Evolutionary conservation across 2,888 invertebrate genomes (phyloP).

Genomic region (Thera britannica): DNA sequence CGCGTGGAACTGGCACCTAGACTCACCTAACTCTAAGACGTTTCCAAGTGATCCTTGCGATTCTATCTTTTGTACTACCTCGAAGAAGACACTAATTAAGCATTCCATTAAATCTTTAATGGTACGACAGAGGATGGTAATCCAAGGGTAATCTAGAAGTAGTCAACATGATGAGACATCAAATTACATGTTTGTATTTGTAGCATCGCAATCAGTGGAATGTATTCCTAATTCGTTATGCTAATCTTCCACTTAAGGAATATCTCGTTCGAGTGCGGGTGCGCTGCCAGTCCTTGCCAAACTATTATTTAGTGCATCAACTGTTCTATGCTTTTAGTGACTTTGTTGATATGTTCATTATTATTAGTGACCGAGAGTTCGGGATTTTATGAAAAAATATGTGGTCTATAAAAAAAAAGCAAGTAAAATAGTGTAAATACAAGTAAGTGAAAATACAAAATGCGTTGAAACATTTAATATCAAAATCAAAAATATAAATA

Average conservation of each 20-base stretch:
- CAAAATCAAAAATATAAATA: background rate
- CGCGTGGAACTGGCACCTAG: too few species aligned
- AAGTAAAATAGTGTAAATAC: background rate
- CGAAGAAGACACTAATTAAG: too few species aligned
- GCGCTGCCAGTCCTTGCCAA: background rate
- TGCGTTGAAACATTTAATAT: background rate
- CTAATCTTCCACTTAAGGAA: slow-evolving; percentile 38
- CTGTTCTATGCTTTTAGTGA: background rate
- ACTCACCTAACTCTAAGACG: too few species aligned
- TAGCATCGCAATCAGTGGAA: slow-evolving; percentile 3
- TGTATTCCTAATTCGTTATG: slow-evolving; percentile 17
- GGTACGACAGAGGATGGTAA: too few species aligned
- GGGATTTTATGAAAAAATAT: background rate
- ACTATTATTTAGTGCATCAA: background rate
- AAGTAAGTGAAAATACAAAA: background rate
- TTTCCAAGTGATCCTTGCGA: too few species aligned
- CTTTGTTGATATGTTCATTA: background rate
- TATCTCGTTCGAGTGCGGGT: slow-evolving; percentile 2
- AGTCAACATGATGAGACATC: too few species aligned
- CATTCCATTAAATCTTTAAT: too few species aligned
- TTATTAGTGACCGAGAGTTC: background rate
- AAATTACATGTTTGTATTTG: background rate
- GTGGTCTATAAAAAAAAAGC: background rate
- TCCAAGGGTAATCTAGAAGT: too few species aligned
- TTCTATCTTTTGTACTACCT: too few species aligned